Base-by-base conservation (phyloP, 2,797 vertebrate species). In the Dipus sagitta region DNA sequence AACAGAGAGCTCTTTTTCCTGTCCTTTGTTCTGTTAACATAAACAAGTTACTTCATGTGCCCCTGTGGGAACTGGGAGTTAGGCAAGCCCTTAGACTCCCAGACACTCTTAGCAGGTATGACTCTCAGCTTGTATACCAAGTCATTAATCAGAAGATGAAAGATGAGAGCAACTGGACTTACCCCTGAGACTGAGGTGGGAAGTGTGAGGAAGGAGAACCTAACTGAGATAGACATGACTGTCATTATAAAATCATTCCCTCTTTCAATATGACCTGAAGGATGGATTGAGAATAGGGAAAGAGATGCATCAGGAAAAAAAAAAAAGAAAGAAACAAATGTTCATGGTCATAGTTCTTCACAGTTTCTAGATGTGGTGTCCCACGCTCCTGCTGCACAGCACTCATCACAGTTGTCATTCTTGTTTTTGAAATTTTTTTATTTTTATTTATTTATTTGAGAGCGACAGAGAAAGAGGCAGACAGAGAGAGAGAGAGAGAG, bases 1-100 rank as follows among this genome's bases (percentile, higher is more conserved):
- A 68, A 89, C 94, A 90, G 60, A 95, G 96, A 86, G 21, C 34
- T 92, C 86, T 92, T 58, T 84, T 88, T 68, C 86, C 88, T 90
- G 30, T n/a, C 71, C 96, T 90, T 90, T 97, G 96, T 97, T 96
- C 84, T 93, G 89, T 17, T 90, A 96, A 95, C 90, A 14, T 34
- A 78, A 98, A 97, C 97, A 97, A 97, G 97, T 97, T 97, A 90
- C 95, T 96, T 95, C 93, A 93, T 64, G 95, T 95, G 89, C 94
- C 97, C 95, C 93, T 90, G 93, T 97, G 97, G 95, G 79, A 97
- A 82, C 97, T 90, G 47, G 94, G 62, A 96, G 97, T 95, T 95
- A 96, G 93, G 93, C 96, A 95, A 97, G 96, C 91, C 87, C 97
- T 92, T 76, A 96, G 93, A 96, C 87, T 79, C 95, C 54, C 92